Evolutionary conservation across 2,797 vertebrate genomes (phyloP), one percentile per base, ranked within the genome.

Genomic region (Pristis pectinata): DNA sequence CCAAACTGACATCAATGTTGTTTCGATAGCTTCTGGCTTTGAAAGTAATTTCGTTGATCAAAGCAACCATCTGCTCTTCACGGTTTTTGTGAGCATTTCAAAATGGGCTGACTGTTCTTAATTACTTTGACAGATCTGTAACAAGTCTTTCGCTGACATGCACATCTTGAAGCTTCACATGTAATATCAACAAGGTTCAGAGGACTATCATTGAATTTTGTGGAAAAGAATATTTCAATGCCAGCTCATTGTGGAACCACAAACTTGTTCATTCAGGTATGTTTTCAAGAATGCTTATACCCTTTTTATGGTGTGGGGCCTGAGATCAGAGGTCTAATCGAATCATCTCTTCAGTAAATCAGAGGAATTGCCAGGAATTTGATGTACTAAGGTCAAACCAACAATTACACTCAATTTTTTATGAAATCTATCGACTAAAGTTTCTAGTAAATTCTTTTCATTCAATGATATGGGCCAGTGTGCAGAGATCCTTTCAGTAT

Each of bases 121-220:
- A 87, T 87, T 87, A 59, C 53, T 87, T 87, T 87, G 83, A 53
- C 83, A 87, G 83, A 59, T 59, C 83, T 87, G 53, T n/a, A 53
- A 61, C 30, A 87, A 87, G 53, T 87, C 53, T n/a, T 87, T 85
- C 85, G 82, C 82, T 44, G 56, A 53, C 53, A 34, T 61, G 53
- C 83, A 87, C 82, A 34, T 56, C 82, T 85, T 85, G 34, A 59
- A 87, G 53, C 83, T 87, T 17, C 83, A 87, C 27, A 59, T 87
- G 83, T 87, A 59, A 59, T 59, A 59, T 87, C 83, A 87, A 30
- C 83, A 59, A 61, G 56, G 27, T n/a, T 53, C 30, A 87, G 59
- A 87, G 27, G 83, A 59, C 53, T 59, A 87, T 34, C 15, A 87
- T 53, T 87, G 53, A 87, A 87, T 87, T 87, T 0, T 87, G 83